Percentiles rank a stretch among this genome's conserved stretches.
Evolutionary conservation across 1,140 invertebrate species (phyloP).

Genomic region (Harlomillsia oculata): DNA sequence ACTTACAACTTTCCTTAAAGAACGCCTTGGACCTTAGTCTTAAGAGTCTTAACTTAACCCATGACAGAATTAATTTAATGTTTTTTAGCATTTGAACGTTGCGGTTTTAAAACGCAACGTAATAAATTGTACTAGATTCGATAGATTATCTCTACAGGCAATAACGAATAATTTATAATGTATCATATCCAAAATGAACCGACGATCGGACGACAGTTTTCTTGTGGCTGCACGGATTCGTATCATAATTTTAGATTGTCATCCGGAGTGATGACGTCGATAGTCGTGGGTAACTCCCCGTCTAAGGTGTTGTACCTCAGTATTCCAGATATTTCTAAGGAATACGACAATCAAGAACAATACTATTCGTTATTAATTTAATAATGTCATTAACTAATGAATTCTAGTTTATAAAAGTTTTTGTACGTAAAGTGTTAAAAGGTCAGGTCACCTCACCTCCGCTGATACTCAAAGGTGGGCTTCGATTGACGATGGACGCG

Average conservation of each 20-base stretch:
- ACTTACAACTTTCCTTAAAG: no score
- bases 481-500: constrained; percentile 12
- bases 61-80: no score
- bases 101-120: no score
- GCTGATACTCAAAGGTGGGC: constrained; percentile 11
- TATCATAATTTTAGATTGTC: not conserved
- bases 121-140: no score
- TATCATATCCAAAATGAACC: no score
- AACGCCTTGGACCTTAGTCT: no score
- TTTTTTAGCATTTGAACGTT: no score
- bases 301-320: constrained; percentile 13
- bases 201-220: no score
- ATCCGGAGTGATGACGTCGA: constrained; percentile 17
- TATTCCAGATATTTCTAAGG: not conserved
- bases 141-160: no score
- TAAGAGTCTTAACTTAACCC: no score
- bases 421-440: not conserved
- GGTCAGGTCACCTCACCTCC: not conserved
- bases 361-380: not conserved
- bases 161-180: no score
- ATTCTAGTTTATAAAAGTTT: not conserved
- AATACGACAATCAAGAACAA: not conserved
- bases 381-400: not conserved
- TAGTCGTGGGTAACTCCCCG: constrained; percentile 13
- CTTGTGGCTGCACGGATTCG: no score